Conservation (phyloP, 2,113 vertebrate species). For the Pyxicephalus adspersus region DNA sequence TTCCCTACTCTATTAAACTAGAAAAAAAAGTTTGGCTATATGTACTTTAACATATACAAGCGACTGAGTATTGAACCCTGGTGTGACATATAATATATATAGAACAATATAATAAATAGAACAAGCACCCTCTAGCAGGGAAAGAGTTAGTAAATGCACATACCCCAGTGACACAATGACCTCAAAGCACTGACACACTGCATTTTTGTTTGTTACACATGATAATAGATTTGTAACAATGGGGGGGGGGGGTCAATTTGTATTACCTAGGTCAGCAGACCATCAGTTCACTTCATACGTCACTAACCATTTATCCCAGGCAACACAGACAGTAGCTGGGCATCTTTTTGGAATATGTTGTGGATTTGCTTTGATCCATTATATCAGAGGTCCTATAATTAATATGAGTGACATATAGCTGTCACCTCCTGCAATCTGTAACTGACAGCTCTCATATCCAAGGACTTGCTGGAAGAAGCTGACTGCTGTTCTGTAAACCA, state of each 20-base stretch:
- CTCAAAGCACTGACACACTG: not conserved
- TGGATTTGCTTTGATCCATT: not conserved
- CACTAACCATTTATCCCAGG: not conserved
- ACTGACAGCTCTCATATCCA: not conserved
- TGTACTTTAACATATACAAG: too few species aligned
- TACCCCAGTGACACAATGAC: conserved; percentile 5
- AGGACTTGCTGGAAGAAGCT: conserved; percentile 23
- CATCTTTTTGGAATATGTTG: not conserved
- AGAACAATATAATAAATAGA: not conserved
- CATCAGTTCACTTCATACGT: not conserved
- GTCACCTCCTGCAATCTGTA: not conserved
- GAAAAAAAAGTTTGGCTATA: too few species aligned
- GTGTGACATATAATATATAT: too few species aligned
- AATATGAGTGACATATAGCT: not conserved
- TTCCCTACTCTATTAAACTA: too few species aligned
- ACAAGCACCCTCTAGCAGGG: not conserved
- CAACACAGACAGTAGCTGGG: not conserved
- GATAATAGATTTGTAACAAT: not conserved
- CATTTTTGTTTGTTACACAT: not conserved
- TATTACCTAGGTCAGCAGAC: not conserved
- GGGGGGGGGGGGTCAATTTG: conserved; percentile 1
- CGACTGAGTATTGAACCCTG: too few species aligned
- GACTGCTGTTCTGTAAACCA: not conserved
- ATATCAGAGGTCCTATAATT: not conserved
- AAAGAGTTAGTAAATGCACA: conserved; percentile 8